These are phyloP conservation scores for Heliconius himera DNA, from an alignment of 1,140 invertebrate species.

Conservation along the genomic window DNA sequence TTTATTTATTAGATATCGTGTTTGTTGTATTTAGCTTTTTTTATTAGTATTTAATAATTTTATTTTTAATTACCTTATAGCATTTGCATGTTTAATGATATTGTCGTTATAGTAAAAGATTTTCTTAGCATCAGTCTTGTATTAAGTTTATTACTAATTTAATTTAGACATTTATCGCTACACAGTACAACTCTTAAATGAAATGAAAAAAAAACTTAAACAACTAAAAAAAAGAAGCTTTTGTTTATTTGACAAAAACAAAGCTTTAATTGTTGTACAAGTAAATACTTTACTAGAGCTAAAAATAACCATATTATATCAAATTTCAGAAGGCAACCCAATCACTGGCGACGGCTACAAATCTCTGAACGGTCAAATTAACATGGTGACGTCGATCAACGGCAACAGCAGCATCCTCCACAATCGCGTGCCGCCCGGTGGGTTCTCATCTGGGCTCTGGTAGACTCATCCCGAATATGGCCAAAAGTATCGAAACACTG, in stretches of 20 bases:
- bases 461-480: slow-evolving; percentile 53
- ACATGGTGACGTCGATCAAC: slow-evolving; percentile 77
- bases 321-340: slow-evolving; percentile 78
- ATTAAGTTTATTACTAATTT: neutral
- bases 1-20: slow-evolving; percentile 2
- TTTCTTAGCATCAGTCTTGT: neutral
- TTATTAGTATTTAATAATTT: neutral
- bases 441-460: slow-evolving; percentile 78
- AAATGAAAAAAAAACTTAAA: neutral
- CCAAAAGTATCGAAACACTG: slow-evolving; percentile 41
- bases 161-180: neutral
- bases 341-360: slow-evolving; percentile 82
- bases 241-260: neutral
- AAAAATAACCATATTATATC: slow-evolving; percentile 9
- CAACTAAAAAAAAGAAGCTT: neutral
- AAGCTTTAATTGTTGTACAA: neutral
- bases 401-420: slow-evolving; percentile 70
- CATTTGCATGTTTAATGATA: neutral
- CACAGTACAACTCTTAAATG: neutral
- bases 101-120: neutral
- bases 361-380: slow-evolving; percentile 80
- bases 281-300: neutral
- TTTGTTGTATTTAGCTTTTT: neutral
- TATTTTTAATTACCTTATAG: neutral
- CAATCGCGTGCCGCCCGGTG: slow-evolving; percentile 77